Evolutionary conservation across 2,888 invertebrate genomes (phyloP).

Genomic region (Drosophila borealis): DNA sequence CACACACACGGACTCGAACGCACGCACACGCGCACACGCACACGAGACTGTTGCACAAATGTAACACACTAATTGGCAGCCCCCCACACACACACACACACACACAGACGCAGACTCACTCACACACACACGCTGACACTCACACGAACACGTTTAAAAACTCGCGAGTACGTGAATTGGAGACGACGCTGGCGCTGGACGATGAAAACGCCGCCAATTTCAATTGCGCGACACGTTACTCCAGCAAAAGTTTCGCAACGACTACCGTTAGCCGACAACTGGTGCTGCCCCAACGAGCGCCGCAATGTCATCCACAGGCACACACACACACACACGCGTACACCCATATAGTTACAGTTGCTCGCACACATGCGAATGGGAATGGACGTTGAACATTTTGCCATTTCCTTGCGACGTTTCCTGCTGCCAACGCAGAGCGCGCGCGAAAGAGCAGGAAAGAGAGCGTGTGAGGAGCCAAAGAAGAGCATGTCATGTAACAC

Average conservation of each 20-base stretch:
- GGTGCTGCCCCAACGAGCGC: slow-evolving; percentile 74
- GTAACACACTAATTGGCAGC: slow-evolving; percentile 67
- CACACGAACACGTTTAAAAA: slow-evolving; percentile 8
- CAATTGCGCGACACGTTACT: slow-evolving; percentile 83
- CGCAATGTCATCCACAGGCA: slow-evolving; percentile 74
- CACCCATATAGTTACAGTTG: slow-evolving; percentile 19
- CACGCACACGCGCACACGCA: slow-evolving; percentile 32
- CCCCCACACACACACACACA: slow-evolving; percentile 33
- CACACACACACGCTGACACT: slow-evolving; percentile 10
- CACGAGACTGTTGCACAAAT: slow-evolving; percentile 61
- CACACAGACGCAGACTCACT: slow-evolving; percentile 2
- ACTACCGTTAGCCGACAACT: slow-evolving; percentile 79
- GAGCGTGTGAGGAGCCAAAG: slow-evolving; percentile 11
- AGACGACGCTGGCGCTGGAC: slow-evolving; percentile 48
- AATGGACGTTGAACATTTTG: slow-evolving; percentile 74
- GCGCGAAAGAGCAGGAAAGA: slow-evolving; percentile 17
- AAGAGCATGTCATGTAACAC: slow-evolving; percentile 33
- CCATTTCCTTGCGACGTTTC: slow-evolving; percentile 76
- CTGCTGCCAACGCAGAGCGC: slow-evolving; percentile 49
- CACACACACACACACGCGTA: slow-evolving; percentile 25
- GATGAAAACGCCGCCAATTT: slow-evolving; percentile 75
- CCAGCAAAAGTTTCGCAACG: slow-evolving; percentile 85
- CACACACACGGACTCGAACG: slow-evolving; percentile 21
- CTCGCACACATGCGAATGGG: slow-evolving; percentile 43
- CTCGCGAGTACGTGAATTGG: slow-evolving; percentile 50